phyloP scores from a whole-genome alignment of 92 coral and sea anemone species.

The Blastomussa wellsi region DNA sequence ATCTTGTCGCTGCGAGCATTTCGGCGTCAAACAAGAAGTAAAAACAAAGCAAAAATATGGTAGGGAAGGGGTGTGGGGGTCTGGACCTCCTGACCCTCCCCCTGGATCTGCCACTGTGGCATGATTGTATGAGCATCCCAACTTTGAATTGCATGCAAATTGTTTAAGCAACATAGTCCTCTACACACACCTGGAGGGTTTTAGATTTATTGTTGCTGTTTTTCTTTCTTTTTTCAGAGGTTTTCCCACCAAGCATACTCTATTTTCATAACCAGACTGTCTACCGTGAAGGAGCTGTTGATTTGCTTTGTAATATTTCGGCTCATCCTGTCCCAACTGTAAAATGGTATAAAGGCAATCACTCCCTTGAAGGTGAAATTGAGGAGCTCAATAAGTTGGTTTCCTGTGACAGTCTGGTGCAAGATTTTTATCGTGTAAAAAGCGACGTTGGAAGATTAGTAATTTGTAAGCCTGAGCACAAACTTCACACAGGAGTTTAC shows the following conservation, averaged over 20 bases:
- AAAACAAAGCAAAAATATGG: too few species aligned
- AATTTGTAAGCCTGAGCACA: slow-evolving; percentile 29
- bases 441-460: background rate
- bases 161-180: too few species aligned
- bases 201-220: background rate
- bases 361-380: background rate
- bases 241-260: slow-evolving; percentile 28
- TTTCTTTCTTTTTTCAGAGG: slow-evolving; percentile 8
- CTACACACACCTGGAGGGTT: too few species aligned
- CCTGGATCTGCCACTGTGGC: too few species aligned
- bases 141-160: too few species aligned
- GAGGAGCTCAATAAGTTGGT: background rate
- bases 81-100: too few species aligned
- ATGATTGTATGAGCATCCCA: too few species aligned
- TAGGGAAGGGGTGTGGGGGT: too few species aligned
- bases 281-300: background rate
- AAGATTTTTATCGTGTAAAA: background rate
- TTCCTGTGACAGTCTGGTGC: background rate
- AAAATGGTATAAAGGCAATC: slow-evolving; percentile 5
- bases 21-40: too few species aligned
- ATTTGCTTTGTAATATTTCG: slow-evolving; percentile 7
- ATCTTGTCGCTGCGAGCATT: too few species aligned
- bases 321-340: slow-evolving; percentile 28
- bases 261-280: slow-evolving; percentile 19
- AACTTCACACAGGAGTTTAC: slow-evolving; percentile 21